Percentiles rank a stretch among this genome's conserved stretches.
These are phyloP conservation scores for Argentina silus DNA, from an alignment of 2,797 vertebrate genomes.

Conservation along the genomic window DNA sequence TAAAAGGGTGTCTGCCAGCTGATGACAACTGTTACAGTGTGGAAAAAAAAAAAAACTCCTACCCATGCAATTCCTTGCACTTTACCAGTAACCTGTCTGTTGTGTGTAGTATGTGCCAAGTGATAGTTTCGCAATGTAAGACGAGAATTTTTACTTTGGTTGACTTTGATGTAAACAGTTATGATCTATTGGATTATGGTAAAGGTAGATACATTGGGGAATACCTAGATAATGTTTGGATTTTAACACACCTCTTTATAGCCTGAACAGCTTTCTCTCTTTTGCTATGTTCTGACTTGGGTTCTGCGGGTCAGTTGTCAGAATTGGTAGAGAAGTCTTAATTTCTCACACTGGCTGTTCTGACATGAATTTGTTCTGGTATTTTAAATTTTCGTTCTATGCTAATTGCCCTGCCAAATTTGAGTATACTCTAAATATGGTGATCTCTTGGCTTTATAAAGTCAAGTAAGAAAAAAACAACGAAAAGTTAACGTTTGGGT, in stretches of 20 bases:
- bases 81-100: slow-evolving; percentile 73
- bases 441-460: slow-evolving; percentile 31
- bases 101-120: slow-evolving; percentile 73
- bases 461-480: slow-evolving; percentile 12
- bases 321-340: neutral
- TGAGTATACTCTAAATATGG: slow-evolving; percentile 25
- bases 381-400: slow-evolving; percentile 25
- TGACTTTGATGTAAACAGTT: slow-evolving; percentile 10
- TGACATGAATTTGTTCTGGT: slow-evolving; percentile 15
- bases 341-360: slow-evolving; percentile 16
- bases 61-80: slow-evolving; percentile 67
- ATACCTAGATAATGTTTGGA: slow-evolving; percentile 28
- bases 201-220: slow-evolving; percentile 33
- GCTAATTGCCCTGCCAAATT: slow-evolving; percentile 56
- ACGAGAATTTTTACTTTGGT: slow-evolving; percentile 35
- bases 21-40: slow-evolving; percentile 20
- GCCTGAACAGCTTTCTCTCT: slow-evolving; percentile 27
- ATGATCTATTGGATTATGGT: slow-evolving; percentile 43
- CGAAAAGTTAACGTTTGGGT: slow-evolving; percentile 4
- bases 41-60: slow-evolving; percentile 30
- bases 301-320: slow-evolving; percentile 35
- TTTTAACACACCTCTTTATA: slow-evolving; percentile 38
- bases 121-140: slow-evolving; percentile 62
- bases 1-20: slow-evolving; percentile 7
- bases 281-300: slow-evolving; percentile 43